A percentile compares a stretch with the other conserved stretches of the same genome.
Evolutionary conservation across 2,888 invertebrate species (phyloP).

Genomic region (Scaptomyza polygonia): DNA sequence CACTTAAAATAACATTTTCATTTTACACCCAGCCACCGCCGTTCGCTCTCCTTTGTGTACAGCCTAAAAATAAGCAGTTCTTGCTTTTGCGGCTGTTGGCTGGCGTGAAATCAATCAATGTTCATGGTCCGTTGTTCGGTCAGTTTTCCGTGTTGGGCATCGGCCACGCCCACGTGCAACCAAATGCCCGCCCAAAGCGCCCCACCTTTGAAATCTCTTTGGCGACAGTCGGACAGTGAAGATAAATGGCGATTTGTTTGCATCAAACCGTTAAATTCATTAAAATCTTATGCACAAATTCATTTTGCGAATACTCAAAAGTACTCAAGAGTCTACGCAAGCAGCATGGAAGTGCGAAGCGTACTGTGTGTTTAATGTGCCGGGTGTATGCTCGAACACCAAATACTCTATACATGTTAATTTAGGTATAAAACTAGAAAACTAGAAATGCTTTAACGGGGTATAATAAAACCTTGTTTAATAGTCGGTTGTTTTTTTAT

Average conservation of each 20-base stretch:
- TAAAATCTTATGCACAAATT: slow-evolving; percentile 70
- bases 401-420: too few species aligned
- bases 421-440: too few species aligned
- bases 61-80: slow-evolving; percentile 65
- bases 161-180: slow-evolving; percentile 26
- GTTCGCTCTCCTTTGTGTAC: neutral
- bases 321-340: slow-evolving; percentile 20
- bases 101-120: slow-evolving; percentile 78
- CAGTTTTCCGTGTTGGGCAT: slow-evolving; percentile 42
- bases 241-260: slow-evolving; percentile 67
- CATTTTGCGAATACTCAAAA: slow-evolving; percentile 41
- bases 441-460: too few species aligned
- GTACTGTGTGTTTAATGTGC: neutral
- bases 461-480: neutral
- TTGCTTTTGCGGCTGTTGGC: slow-evolving; percentile 36
- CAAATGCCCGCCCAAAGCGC: neutral
- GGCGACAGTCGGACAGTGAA: slow-evolving; percentile 33
- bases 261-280: slow-evolving; percentile 68
- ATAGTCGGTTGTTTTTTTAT: neutral
- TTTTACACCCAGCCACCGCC: neutral
- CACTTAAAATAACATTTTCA: slow-evolving; percentile 59
- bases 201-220: neutral
- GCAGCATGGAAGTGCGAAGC: slow-evolving; percentile 11
- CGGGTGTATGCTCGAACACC: neutral
- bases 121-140: slow-evolving; percentile 53